These are phyloP conservation scores for Hedya salicella DNA, from an alignment of 2,888 invertebrate genomes.

Conservation along the genomic window DNA sequence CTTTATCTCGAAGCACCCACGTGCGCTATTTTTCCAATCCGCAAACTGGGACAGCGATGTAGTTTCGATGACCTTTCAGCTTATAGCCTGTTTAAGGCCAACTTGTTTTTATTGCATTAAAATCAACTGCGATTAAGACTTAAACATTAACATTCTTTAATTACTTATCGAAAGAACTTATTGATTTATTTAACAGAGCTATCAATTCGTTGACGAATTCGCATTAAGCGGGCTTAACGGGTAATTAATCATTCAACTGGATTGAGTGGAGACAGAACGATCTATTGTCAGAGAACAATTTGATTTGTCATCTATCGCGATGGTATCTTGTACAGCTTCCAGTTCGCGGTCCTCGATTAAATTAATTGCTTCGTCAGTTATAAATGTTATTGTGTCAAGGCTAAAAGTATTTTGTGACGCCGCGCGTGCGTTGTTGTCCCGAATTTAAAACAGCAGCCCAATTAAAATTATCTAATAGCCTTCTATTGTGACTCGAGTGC, in stretches of 20 bases:
- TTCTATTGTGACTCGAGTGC: constrained; percentile 48
- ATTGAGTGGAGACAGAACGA: constrained; percentile 47
- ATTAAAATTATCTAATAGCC: constrained; percentile 51
- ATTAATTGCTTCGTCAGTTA: constrained; percentile 74
- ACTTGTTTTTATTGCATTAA: constrained; percentile 59
- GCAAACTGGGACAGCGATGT: constrained; percentile 77
- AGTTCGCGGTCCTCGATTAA: constrained; percentile 57
- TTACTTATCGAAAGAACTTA: constrained; percentile 32
- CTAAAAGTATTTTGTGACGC: constrained; percentile 59
- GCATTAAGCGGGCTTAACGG: constrained; percentile 12
- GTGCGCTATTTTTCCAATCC: constrained; percentile 70
- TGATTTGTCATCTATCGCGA: constrained; percentile 68
- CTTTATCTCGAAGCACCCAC: constrained; percentile 63
- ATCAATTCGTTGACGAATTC: constrained; percentile 27
- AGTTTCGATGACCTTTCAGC: constrained; percentile 78
- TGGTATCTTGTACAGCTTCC: constrained; percentile 67
- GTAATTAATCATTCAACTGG: constrained; percentile 41
- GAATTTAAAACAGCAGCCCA: constrained; percentile 59
- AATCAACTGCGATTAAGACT: constrained; percentile 42
- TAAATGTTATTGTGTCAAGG: constrained; percentile 83
- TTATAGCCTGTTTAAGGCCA: constrained; percentile 78
- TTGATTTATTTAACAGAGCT: constrained; percentile 21
- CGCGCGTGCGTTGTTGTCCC: constrained; percentile 55
- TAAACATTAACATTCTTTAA: constrained; percentile 40
- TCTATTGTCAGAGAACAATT: constrained; percentile 52